These are phyloP conservation scores for Dryocosmus kuriphilus DNA, from an alignment of 2,888 invertebrate genomes.

Conservation along the genomic window DNA sequence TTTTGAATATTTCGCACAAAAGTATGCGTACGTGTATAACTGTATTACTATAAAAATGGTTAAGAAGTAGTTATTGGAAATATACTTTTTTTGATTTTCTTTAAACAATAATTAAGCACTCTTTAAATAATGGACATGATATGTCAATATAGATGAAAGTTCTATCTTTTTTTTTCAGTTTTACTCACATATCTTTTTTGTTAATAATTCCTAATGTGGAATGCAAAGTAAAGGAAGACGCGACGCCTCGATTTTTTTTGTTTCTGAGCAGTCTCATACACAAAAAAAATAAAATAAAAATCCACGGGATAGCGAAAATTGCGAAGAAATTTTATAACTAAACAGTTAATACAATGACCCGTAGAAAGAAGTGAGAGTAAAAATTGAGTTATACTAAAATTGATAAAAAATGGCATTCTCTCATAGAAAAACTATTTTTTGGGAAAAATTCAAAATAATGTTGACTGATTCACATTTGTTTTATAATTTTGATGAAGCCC, in stretches of 20 bases:
- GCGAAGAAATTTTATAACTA: background rate
- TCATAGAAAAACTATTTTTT: background rate
- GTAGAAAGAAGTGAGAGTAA: background rate
- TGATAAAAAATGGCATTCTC: background rate
- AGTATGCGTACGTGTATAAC: background rate
- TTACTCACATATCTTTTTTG: background rate
- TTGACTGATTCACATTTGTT: background rate
- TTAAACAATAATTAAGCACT: background rate
- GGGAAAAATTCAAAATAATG: background rate
- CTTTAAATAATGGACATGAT: background rate
- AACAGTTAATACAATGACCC: background rate
- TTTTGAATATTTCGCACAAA: conserved; percentile 1
- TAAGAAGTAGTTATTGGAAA: background rate
- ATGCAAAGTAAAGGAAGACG: background rate
- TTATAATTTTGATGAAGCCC: background rate
- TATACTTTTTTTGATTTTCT: background rate
- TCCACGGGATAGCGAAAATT: background rate
- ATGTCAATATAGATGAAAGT: background rate
- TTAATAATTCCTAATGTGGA: background rate
- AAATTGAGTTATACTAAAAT: background rate
- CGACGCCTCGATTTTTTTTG: background rate
- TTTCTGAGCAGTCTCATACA: background rate
- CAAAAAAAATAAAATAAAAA: background rate
- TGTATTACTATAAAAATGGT: background rate
- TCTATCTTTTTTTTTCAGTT: background rate